A percentile compares a stretch with the other conserved stretches of the same genome.
These are phyloP conservation scores for Macquaria ambigua DNA, from an alignment of 2,113 vertebrate genomes.

Conservation along the genomic window DNA sequence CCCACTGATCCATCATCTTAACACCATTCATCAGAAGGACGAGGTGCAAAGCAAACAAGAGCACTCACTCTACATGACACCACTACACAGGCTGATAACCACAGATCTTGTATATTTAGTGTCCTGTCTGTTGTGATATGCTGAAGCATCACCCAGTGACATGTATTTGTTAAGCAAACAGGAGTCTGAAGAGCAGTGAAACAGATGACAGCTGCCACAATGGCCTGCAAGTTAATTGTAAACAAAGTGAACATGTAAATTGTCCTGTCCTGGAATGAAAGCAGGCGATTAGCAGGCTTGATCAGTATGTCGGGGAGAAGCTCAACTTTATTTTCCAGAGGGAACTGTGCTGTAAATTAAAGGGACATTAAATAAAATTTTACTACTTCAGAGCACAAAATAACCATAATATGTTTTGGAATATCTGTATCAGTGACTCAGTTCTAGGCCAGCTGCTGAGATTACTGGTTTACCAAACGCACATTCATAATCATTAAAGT, in stretches of 20 bases:
- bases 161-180: slow-evolving; percentile 44
- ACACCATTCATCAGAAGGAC: slow-evolving; percentile 47
- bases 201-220: slow-evolving; percentile 28
- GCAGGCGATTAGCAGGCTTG: slow-evolving; percentile 21
- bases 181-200: slow-evolving; percentile 16
- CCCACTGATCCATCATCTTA: slow-evolving; percentile 43
- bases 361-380: not conserved
- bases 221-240: slow-evolving; percentile 36
- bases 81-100: slow-evolving; percentile 42
- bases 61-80: slow-evolving; percentile 16
- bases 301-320: slow-evolving; percentile 30
- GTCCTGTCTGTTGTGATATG: slow-evolving; percentile 44
- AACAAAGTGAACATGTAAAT: slow-evolving; percentile 49
- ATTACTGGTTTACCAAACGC: slow-evolving; percentile 5
- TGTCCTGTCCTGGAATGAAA: slow-evolving; percentile 19
- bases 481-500: not conserved
- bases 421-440: not conserved
- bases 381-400: not conserved
- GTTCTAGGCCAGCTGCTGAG: not conserved
- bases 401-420: not conserved
- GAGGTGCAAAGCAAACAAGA: slow-evolving; percentile 34
- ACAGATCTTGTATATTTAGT: slow-evolving; percentile 37
- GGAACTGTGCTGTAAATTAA: slow-evolving; percentile 30
- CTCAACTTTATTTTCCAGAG: not conserved
- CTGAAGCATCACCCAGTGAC: slow-evolving; percentile 13